Percentiles rank a stretch among this genome's conserved stretches.
These are phyloP conservation scores for Desoria tigrina DNA, from an alignment of 2,888 invertebrate species.

Conservation along the genomic window DNA sequence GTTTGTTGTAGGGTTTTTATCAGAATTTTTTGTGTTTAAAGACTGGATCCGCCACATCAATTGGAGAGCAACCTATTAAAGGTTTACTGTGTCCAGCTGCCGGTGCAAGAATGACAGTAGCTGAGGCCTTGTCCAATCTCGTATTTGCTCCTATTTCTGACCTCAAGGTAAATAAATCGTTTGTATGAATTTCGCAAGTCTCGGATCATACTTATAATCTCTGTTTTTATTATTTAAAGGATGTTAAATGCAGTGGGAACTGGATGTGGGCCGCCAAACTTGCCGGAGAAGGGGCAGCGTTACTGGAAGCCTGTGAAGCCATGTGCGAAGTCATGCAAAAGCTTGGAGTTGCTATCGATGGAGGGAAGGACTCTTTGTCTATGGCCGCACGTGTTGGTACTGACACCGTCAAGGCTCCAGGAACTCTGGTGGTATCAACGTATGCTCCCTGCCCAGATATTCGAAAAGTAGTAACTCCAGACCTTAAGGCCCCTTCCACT, in stretches of 20 bases:
- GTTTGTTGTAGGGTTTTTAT: not conserved
- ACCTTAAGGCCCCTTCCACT: slow-evolving; percentile 70
- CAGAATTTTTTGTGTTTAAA: slow-evolving; percentile 41
- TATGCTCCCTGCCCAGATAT: slow-evolving; percentile 95
- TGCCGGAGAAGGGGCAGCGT: slow-evolving; percentile 83
- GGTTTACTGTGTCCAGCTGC: slow-evolving; percentile 78
- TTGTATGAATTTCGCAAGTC: not conserved
- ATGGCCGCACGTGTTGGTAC: slow-evolving; percentile 88
- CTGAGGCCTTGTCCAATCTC: slow-evolving; percentile 90
- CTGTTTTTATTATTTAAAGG: slow-evolving; percentile 60
- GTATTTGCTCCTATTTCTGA: slow-evolving; percentile 69
- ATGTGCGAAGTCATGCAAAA: slow-evolving; percentile 81
- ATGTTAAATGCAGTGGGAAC: slow-evolving; percentile 98
- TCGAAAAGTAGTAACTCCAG: slow-evolving; percentile 80
- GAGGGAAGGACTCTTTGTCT: slow-evolving; percentile 95
- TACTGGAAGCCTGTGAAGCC: slow-evolving; percentile 83
- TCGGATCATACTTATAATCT: not conserved
- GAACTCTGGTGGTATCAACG: slow-evolving; percentile 82
- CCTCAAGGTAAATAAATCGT: slow-evolving; percentile 58
- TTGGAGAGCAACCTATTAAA: slow-evolving; percentile 96
- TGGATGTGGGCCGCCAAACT: slow-evolving; percentile 99
- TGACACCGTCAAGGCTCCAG: slow-evolving; percentile 64
- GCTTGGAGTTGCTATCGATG: slow-evolving; percentile 88
- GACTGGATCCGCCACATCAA: slow-evolving; percentile 88
- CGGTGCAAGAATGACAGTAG: slow-evolving; percentile 91